Evolutionary conservation across 2,888 invertebrate species (phyloP).

Genomic region (Hoplodrina blanda): DNA sequence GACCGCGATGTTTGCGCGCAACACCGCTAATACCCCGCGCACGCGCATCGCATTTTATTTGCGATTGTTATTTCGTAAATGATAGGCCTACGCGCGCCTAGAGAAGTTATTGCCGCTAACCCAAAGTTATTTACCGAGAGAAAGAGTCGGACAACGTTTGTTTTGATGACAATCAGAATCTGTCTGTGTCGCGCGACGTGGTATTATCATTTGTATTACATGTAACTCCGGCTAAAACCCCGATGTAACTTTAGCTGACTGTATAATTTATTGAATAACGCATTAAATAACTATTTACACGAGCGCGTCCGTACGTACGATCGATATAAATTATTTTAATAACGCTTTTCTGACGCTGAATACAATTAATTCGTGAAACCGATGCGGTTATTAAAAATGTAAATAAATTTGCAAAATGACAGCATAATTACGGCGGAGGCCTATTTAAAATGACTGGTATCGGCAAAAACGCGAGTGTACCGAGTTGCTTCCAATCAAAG

Average conservation of each 20-base stretch:
- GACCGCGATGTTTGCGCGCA: constrained; percentile 81
- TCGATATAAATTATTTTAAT: constrained; percentile 67
- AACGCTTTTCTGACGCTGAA: constrained; percentile 65
- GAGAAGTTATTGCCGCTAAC: constrained; percentile 81
- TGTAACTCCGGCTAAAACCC: constrained; percentile 73
- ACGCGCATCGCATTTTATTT: constrained; percentile 80
- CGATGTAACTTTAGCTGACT: constrained; percentile 72
- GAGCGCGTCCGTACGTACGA: constrained; percentile 51
- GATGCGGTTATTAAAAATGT: constrained; percentile 80
- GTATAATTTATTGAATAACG: constrained; percentile 75
- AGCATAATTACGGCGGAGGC: constrained; percentile 78
- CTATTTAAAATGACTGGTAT: constrained; percentile 74
- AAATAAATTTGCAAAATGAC: constrained; percentile 82
- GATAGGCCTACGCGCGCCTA: constrained; percentile 82
- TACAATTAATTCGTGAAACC: constrained; percentile 75
- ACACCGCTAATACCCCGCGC: constrained; percentile 79
- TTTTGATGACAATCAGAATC: constrained; percentile 87
- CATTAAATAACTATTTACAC: constrained; percentile 68
- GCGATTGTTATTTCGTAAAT: constrained; percentile 86
- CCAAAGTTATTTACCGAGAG: constrained; percentile 79
- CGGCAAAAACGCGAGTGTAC: constrained; percentile 70
- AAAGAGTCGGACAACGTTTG: constrained; percentile 79
- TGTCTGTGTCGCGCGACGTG: constrained; percentile 80
- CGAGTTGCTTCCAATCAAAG: constrained; percentile 69
- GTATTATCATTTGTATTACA: constrained; percentile 83